These are phyloP conservation scores for Acanthurus leucopareius DNA, from an alignment of 2,797 vertebrate genomes.

Conservation along the genomic window DNA sequence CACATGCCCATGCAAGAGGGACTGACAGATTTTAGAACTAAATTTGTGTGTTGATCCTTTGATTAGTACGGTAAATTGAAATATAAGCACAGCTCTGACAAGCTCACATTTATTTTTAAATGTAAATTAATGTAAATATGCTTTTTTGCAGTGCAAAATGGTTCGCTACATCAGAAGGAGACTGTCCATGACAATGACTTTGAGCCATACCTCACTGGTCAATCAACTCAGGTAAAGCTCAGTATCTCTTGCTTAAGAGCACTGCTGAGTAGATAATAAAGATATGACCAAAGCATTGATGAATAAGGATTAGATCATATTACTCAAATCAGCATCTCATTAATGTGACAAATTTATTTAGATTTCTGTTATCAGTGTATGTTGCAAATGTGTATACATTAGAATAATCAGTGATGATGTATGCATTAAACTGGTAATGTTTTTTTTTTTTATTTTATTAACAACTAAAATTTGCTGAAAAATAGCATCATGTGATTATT, in stretches of 20 bases:
- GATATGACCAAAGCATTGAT: background rate
- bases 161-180: slow-evolving; percentile 97
- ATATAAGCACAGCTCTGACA: background rate
- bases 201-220: slow-evolving; percentile 95
- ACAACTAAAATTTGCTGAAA: background rate
- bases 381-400: background rate
- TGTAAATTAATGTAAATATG: slow-evolving; percentile 36
- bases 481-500: background rate
- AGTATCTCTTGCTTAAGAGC: background rate
- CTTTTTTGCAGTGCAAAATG: slow-evolving; percentile 93
- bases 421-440: too few relatives aligned
- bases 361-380: slow-evolving; percentile 1
- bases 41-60: background rate
- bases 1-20: background rate
- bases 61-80: background rate
- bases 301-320: background rate
- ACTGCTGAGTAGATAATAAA: background rate
- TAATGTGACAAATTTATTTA: background rate
- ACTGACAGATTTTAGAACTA: background rate
- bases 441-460: too few relatives aligned
- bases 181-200: slow-evolving; percentile 96
- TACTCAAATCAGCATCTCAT: background rate
- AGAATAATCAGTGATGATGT: too few relatives aligned
- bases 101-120: slow-evolving; percentile 7
- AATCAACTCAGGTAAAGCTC: slow-evolving; percentile 93